Conservation (phyloP, 2,113 vertebrate genomes). For the Alces alces region DNA sequence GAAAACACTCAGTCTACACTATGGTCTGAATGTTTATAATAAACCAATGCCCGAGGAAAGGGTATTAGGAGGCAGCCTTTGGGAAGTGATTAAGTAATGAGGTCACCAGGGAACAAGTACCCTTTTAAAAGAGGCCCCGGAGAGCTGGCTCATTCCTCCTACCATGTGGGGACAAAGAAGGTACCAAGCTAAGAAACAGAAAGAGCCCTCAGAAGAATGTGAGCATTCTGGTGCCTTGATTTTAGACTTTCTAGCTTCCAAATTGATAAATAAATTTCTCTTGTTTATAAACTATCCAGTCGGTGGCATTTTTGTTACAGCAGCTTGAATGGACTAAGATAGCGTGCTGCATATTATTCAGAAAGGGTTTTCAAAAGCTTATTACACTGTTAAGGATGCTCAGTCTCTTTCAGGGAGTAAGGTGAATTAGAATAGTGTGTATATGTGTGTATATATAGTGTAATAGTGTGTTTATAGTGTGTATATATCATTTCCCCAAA, state of each 20-base stretch:
- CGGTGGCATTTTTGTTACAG: neutral
- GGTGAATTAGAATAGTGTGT: neutral
- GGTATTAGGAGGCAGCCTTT: neutral
- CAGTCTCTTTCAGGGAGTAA: neutral
- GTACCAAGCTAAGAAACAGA: neutral
- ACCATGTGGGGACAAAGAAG: neutral
- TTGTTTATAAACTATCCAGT: neutral
- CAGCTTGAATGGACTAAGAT: neutral
- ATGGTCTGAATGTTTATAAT: neutral
- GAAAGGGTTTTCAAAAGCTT: slow-evolving; percentile 27
- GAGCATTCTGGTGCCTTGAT: neutral
- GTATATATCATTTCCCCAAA: neutral
- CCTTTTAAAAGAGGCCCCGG: neutral
- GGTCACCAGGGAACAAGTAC: neutral
- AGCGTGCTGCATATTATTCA: neutral
- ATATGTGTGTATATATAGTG: neutral
- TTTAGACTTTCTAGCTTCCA: neutral
- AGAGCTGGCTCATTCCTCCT: neutral
- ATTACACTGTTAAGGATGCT: slow-evolving; percentile 11
- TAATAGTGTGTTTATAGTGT: neutral
- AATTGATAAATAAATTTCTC: neutral
- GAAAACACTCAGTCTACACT: neutral
- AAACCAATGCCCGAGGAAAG: neutral
- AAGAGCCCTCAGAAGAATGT: neutral
- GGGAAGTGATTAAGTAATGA: neutral